phyloP scores from a whole-genome alignment of 1,140 invertebrate genomes.

The Drosophila repleta region DNA sequence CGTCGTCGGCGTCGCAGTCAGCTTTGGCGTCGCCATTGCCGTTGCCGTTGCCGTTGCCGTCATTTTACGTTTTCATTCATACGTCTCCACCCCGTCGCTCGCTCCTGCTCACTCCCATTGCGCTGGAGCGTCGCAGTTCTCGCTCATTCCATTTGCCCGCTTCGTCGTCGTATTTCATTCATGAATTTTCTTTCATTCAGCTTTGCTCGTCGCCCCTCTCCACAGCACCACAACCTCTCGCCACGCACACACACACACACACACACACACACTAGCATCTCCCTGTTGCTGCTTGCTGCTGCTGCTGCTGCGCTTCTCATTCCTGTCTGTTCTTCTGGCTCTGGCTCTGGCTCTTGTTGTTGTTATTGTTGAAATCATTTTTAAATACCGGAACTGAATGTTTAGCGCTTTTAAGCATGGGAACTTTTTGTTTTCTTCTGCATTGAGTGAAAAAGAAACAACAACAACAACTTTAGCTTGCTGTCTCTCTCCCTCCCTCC shows the following conservation, averaged over 20 bases:
- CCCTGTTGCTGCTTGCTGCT: constrained; percentile 22
- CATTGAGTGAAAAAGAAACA: constrained; percentile 26
- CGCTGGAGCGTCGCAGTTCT: constrained; percentile 26
- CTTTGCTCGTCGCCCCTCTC: constrained; percentile 32
- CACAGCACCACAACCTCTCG: neutral
- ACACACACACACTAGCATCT: neutral
- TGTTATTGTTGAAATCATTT: constrained; percentile 76
- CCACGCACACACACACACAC: neutral
- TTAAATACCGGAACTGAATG: constrained; percentile 83
- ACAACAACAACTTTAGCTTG: constrained; percentile 29
- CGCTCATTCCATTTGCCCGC: constrained; percentile 35
- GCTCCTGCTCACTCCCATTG: neutral
- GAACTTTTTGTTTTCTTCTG: constrained; percentile 76
- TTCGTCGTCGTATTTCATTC: constrained; percentile 80
- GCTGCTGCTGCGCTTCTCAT: constrained; percentile 16
- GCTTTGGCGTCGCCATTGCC: constrained; percentile 6
- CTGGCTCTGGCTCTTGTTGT: constrained; percentile 18
- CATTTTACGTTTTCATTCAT: constrained; percentile 77
- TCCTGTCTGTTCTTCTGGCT: constrained; percentile 10
- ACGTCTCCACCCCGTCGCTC: constrained; percentile 3
- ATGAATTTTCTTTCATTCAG: constrained; percentile 82
- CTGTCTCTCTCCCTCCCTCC: constrained; percentile 25
- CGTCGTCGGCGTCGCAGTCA: constrained; percentile 35
- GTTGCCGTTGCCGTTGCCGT: constrained; percentile 42
- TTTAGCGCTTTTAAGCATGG: constrained; percentile 82